Conservation (phyloP, 2,888 invertebrate species). For the Microctonus brassicae region DNA sequence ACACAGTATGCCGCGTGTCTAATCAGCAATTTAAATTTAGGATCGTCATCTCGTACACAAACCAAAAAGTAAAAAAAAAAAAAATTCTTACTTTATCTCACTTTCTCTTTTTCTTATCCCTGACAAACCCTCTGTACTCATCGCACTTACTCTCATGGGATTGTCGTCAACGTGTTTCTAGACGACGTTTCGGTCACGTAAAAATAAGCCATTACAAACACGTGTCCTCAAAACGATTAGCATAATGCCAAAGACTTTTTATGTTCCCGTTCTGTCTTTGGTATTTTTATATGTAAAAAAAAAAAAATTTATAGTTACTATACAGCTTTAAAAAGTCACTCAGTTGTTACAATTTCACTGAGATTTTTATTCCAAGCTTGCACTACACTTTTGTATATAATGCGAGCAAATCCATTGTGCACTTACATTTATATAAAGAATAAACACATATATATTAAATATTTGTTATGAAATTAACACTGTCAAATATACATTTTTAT, state of each 20-base stretch:
- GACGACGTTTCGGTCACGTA: slow-evolving; percentile 48
- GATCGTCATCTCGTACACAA: slow-evolving; percentile 8
- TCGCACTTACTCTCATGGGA: background rate
- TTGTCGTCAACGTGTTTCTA: slow-evolving; percentile 17
- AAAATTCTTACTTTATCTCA: background rate
- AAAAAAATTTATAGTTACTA: background rate
- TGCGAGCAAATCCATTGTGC: background rate
- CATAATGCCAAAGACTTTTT: slow-evolving; percentile 53
- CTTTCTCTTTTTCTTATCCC: background rate
- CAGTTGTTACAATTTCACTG: background rate
- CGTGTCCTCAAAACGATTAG: slow-evolving; percentile 62
- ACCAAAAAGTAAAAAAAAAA: slow-evolving; percentile 13
- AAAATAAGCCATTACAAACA: slow-evolving; percentile 63
- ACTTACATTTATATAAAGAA: background rate
- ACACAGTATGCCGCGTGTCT: slow-evolving; percentile 18
- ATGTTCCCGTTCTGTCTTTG: background rate
- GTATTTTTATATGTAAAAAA: slow-evolving; percentile 39
- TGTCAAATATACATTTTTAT: background rate
- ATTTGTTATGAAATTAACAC: background rate
- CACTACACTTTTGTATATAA: background rate
- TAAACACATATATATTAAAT: background rate
- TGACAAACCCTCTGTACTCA: background rate
- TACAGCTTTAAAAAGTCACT: background rate
- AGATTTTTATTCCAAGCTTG: background rate
- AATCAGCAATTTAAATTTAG: slow-evolving; percentile 50